A percentile compares a stretch with the other conserved stretches of the same genome.
These are phyloP conservation scores for Gryon sp. DNA, from an alignment of 1,140 invertebrate species.

Conservation along the genomic window DNA sequence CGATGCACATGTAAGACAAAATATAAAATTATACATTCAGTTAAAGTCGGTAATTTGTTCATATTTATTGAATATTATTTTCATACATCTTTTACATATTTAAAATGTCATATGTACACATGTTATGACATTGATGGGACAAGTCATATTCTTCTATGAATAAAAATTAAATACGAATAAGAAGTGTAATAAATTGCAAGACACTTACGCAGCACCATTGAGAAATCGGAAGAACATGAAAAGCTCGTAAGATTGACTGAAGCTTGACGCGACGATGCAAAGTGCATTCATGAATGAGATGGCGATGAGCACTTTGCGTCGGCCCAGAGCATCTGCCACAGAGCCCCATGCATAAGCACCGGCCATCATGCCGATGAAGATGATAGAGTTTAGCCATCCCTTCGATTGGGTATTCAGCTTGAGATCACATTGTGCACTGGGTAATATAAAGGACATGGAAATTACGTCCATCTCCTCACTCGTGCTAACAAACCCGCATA, in stretches of 20 bases:
- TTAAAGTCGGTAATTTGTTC: no score
- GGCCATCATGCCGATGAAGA: slow-evolving; percentile 95
- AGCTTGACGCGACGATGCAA: slow-evolving; percentile 92
- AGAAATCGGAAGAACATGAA: slow-evolving; percentile 94
- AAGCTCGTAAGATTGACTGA: slow-evolving; percentile 90
- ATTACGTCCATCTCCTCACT: slow-evolving; percentile 98
- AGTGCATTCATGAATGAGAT: slow-evolving; percentile 94
- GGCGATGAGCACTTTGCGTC: slow-evolving; percentile 90
- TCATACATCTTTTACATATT: no score
- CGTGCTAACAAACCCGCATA: slow-evolving; percentile 95
- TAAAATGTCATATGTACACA: no score
- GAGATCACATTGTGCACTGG: slow-evolving; percentile 95
- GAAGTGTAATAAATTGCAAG: slow-evolving; percentile 18
- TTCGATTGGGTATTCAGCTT: slow-evolving; percentile 91
- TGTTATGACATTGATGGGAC: no score
- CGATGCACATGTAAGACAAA: no score
- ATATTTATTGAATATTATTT: background rate
- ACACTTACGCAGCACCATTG: slow-evolving; percentile 95
- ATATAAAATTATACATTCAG: no score
- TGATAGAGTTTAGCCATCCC: slow-evolving; percentile 93
- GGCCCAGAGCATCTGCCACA: slow-evolving; percentile 91
- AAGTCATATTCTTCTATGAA: no score
- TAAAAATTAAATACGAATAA: slow-evolving; percentile 2
- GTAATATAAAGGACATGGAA: slow-evolving; percentile 95
- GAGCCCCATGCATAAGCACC: slow-evolving; percentile 95